Conservation (phyloP, 1,140 invertebrate species). For the Zaprionus ghesquierei region DNA sequence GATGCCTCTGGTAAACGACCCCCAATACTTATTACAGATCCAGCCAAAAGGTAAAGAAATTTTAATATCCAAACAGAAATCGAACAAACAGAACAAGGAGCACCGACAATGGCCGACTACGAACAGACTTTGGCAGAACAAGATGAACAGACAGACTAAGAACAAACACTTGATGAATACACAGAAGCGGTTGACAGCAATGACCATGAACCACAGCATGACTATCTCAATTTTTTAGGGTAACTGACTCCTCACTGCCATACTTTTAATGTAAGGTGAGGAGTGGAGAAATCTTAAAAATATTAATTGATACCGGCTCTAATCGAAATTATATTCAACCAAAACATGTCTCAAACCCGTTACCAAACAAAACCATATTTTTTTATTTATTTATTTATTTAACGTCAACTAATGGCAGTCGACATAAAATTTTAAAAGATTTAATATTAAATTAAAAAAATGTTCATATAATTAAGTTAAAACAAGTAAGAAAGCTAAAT, state of each 20-base stretch:
- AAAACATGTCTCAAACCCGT: too few relatives aligned
- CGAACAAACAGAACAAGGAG: too few relatives aligned
- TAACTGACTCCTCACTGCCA: constrained; percentile 10
- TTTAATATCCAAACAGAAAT: constrained; percentile 9
- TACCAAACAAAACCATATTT: too few relatives aligned
- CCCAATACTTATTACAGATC: background rate
- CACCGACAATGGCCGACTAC: background rate
- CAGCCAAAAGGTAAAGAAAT: background rate
- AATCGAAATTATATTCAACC: too few relatives aligned
- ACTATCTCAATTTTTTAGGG: constrained; percentile 22
- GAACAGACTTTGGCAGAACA: background rate
- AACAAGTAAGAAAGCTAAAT: too few relatives aligned
- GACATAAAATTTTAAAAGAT: too few relatives aligned
- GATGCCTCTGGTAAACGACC: background rate
- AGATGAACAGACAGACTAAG: background rate
- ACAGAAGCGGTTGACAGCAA: background rate
- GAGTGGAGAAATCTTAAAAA: constrained; percentile 17
- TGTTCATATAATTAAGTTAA: too few relatives aligned
- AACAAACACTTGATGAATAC: background rate
- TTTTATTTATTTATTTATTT: too few relatives aligned
- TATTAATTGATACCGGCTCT: constrained; percentile 22
- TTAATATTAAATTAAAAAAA: too few relatives aligned
- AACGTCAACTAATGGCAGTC: constrained; percentile 21
- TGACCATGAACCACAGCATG: background rate
- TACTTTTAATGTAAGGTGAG: constrained; percentile 9